phyloP scores from a whole-genome alignment of 2,888 invertebrate species.

The Girardia tigrina region DNA sequence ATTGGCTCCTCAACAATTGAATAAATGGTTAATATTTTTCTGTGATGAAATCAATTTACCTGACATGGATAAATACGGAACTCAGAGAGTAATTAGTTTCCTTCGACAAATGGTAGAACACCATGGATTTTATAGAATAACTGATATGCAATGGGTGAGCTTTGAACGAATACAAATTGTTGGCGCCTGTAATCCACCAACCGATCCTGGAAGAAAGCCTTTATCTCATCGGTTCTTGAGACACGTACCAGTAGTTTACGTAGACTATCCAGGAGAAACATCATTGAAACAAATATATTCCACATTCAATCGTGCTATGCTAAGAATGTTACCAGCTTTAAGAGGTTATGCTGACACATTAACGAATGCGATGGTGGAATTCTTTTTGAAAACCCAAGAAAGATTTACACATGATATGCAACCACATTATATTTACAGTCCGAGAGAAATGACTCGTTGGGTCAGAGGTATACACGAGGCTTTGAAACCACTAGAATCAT shows the following conservation, averaged over 20 bases:
- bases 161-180: slow-evolving; percentile 97
- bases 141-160: slow-evolving; percentile 86
- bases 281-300: slow-evolving; percentile 92
- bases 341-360: slow-evolving; percentile 85
- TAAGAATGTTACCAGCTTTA: slow-evolving; percentile 75
- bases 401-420: slow-evolving; percentile 98
- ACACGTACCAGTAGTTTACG: slow-evolving; percentile 95
- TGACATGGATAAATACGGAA: slow-evolving; percentile 90
- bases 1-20: slow-evolving; percentile 76
- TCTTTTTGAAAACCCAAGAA: slow-evolving; percentile 84
- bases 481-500: slow-evolving; percentile 75
- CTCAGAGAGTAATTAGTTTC: slow-evolving; percentile 95
- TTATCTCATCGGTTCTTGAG: slow-evolving; percentile 70
- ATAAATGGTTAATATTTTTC: slow-evolving; percentile 95
- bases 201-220: slow-evolving; percentile 93
- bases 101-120: slow-evolving; percentile 90
- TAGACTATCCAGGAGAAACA: slow-evolving; percentile 94
- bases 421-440: slow-evolving; percentile 98
- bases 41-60: slow-evolving; percentile 99
- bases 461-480: slow-evolving; percentile 98
- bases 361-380: slow-evolving; percentile 96
- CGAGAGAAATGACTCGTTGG: slow-evolving; percentile 94
- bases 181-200: slow-evolving; percentile 97
- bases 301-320: slow-evolving; percentile 93
- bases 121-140: slow-evolving; percentile 55